These are phyloP conservation scores for Lacerta viridis DNA, from an alignment of 2,797 vertebrate species.

Conservation along the genomic window DNA sequence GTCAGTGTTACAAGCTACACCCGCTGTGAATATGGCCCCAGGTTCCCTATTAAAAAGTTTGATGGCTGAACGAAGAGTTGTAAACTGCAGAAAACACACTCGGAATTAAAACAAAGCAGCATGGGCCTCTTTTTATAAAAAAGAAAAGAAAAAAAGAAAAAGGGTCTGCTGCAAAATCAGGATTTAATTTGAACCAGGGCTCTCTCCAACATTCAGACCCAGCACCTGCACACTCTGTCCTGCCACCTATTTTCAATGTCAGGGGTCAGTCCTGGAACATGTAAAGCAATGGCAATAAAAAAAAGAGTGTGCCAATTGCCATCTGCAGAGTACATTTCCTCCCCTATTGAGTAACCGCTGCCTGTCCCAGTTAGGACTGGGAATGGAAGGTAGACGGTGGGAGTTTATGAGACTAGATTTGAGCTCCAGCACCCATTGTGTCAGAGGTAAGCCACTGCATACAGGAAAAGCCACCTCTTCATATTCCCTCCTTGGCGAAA, in stretches of 20 bases:
- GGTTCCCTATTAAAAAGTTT: constrained; percentile 16
- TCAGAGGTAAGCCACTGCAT: background rate
- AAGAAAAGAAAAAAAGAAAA: too few species aligned
- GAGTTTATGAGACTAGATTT: background rate
- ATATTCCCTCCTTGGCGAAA: background rate
- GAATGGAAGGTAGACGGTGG: background rate
- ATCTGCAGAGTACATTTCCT: background rate
- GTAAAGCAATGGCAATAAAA: background rate
- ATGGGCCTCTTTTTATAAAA: background rate
- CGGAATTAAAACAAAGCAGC: constrained; percentile 24
- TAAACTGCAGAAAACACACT: constrained; percentile 27
- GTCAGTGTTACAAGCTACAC: background rate
- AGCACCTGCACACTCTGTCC: background rate
- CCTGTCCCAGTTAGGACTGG: background rate
- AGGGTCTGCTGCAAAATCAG: constrained; percentile 1
- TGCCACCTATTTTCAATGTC: background rate
- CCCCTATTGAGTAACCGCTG: background rate
- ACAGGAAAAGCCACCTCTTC: background rate
- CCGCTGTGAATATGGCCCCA: background rate
- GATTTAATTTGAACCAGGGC: constrained; percentile 15
- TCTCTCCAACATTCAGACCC: background rate
- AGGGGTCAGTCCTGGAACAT: background rate
- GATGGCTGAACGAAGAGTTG: constrained; percentile 6
- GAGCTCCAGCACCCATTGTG: background rate
- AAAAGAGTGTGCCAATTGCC: background rate